phyloP scores from a whole-genome alignment of 1,140 invertebrate species.

The Drosophila ananassae region DNA sequence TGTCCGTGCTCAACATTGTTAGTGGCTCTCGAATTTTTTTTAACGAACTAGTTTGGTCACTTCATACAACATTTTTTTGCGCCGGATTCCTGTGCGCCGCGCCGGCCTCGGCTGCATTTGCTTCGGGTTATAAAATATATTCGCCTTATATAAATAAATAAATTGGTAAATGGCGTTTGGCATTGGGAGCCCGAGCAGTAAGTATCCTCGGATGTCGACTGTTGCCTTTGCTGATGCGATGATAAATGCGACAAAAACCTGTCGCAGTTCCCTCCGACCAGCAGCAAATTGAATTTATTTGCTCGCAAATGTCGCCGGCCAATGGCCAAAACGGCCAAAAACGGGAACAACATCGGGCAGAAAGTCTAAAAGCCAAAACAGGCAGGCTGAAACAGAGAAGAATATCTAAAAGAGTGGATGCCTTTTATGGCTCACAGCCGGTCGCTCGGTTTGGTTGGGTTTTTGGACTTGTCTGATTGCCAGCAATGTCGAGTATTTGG shows the following conservation, averaged over 20 bases:
- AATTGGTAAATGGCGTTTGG: conserved; percentile 79
- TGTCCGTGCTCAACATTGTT: conserved; percentile 71
- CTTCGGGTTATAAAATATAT: conserved; percentile 81
- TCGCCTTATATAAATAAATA: conserved; percentile 83
- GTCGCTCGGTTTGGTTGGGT: conserved; percentile 10
- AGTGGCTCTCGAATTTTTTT: conserved; percentile 82
- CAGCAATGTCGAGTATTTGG: conserved; percentile 57
- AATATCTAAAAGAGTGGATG: conserved; percentile 43
- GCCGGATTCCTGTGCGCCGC: conserved; percentile 14
- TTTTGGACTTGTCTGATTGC: conserved; percentile 54
- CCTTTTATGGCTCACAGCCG: conserved; percentile 60
- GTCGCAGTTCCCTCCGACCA: conserved; percentile 66
- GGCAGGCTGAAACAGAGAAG: conserved; percentile 26
- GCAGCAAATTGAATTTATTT: conserved; percentile 81
- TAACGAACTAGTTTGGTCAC: conserved; percentile 83
- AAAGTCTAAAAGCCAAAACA: conserved; percentile 8
- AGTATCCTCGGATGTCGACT: not conserved
- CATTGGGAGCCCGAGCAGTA: conserved; percentile 55
- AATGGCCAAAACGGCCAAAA: conserved; percentile 38
- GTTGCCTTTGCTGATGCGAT: conserved; percentile 66
- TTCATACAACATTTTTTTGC: conserved; percentile 77
- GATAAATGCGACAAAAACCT: conserved; percentile 82
- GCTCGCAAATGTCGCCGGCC: conserved; percentile 62
- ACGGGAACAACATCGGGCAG: conserved; percentile 31
- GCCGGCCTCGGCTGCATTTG: conserved; percentile 48